Evolutionary conservation across 2,888 invertebrate genomes (phyloP), one percentile per base, ranked within the genome.

Genomic region (Mechanitis mazaeus): DNA sequence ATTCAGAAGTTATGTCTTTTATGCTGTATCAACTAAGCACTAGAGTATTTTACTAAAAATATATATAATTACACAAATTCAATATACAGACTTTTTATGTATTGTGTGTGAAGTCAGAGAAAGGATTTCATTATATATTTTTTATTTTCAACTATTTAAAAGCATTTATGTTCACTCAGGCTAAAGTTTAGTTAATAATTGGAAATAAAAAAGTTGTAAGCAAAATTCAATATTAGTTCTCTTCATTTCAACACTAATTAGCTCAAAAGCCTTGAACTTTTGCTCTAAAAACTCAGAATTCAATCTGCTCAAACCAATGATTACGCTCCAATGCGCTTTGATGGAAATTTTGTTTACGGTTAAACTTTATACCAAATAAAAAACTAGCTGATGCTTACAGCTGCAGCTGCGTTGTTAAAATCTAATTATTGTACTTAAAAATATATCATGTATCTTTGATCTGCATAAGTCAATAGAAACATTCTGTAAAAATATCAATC

Each of bases 191-290:
- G 31, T 50, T 28, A 31, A 31, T 50, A 42, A 42, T 50, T 50
- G 50, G 11, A 50, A 50, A 31, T 31, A 50, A 50, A 50, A 9
- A 50, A 31, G 7, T 50, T 9, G 31, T 50, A 3, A 50, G 11
- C 5, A 31, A 50, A 50, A 50, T 3, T 31, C 31, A 31, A 31
- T 50, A 31, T 7, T 6, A 50, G 50, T 50, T 50, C 50, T 50
- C 20, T 62, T 56, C 11, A 20, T n/a, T 53, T 59, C 53, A 45
- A 45, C 53, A 56, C 50, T 59, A 50, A 55, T 56, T 54, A 58
- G 56, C 53, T 62, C 54, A 20, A n/a, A 38, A 38, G 45, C 62
- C 62, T 62, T 62, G 62, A 62, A 61, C 54, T 62, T 59, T 58
- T 35, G 61, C 61, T 58, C 57, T 50, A 56, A 56, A 50, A 50